Evolutionary conservation across 2,797 vertebrate species (phyloP), one percentile per base, ranked within the genome.

Genomic region (Botia almorhae): DNA sequence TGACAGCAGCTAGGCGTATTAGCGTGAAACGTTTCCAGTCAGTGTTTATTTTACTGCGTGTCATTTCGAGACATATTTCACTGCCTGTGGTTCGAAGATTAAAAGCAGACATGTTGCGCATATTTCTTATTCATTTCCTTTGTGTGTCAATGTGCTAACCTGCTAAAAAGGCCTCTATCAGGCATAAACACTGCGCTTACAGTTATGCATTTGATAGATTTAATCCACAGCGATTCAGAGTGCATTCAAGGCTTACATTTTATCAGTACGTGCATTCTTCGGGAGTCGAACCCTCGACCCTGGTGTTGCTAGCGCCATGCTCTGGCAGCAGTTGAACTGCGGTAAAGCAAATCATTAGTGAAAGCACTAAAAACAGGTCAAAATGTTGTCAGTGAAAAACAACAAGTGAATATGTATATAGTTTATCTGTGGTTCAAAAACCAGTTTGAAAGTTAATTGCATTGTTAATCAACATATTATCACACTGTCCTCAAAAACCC

Each of bases 71-170:
- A 61, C 76, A 53, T 71, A 65, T 72, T 79, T 64, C 19, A 60
- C 69, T 55, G 69, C 70, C 64, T 80, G 63, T 29, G 17, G 61
- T 73, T 21, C 56, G 23, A 68, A 80, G 70, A 80, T 55, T 73
- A 74, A 58, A 74, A 80, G 61, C 70, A 67, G 71, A 67, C 70
- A 73, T 46, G 17, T 16, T 36, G 16, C 39, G 5, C 46, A 51
- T 63, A 63, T 79, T 79, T 64, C 14, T 63, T 51, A n/a, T 11
- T n/a, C 63, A 7, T 36, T 36, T 64, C 33, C 19, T 50, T 11
- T 53, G 53, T 70, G 56, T 78, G 58, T 58, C 61, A 43, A 46
- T 48, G 70, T 21, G 29, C 13, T 56, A 64, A 55, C 8, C 16
- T 72, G 29, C 16, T 3, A 51, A 56, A 71, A 71, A 46, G 39